Percentiles rank a stretch among this genome's conserved stretches.
These are phyloP conservation scores for Scomberomorus guttatus DNA, from an alignment of 2,797 vertebrate species.

Conservation along the genomic window DNA sequence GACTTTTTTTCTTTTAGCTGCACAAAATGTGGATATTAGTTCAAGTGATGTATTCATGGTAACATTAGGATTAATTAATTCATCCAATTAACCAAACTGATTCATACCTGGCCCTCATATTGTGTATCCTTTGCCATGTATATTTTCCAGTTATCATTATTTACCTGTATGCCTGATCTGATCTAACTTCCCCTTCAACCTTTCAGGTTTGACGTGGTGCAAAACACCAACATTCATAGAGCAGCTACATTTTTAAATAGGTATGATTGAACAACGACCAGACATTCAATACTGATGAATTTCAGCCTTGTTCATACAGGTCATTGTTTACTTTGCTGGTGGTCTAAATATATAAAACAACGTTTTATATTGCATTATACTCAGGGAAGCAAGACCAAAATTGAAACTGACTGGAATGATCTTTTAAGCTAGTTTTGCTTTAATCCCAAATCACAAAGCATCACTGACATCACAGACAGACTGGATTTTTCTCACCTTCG, in stretches of 20 bases:
- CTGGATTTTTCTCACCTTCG: conserved; percentile 26
- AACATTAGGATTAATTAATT: not conserved
- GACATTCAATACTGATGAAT: not conserved
- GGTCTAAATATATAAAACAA: not conserved
- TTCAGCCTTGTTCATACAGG: not conserved
- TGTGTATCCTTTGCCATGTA: not conserved
- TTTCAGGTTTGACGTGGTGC: no score
- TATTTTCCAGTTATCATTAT: not conserved
- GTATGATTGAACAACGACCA: not conserved
- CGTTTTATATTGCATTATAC: not conserved
- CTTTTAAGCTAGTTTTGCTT: not conserved
- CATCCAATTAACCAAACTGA: not conserved
- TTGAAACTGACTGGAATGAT: not conserved
- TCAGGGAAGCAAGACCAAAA: conserved; percentile 1
- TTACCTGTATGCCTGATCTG: not conserved
- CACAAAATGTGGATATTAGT: not conserved
- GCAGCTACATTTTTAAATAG: not conserved
- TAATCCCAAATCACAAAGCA: conserved; percentile 9
- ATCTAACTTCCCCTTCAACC: not conserved
- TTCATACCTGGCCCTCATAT: not conserved
- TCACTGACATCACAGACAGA: not conserved
- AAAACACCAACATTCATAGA: no score
- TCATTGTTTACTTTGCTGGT: not conserved
- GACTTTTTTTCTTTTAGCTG: not conserved
- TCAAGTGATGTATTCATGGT: not conserved